These are phyloP conservation scores for Aurelia aurita complex sp. Pacific DNA, from an alignment of 30 jellyfish, hydroid and myxozoan genomes.

Conservation along the genomic window DNA sequence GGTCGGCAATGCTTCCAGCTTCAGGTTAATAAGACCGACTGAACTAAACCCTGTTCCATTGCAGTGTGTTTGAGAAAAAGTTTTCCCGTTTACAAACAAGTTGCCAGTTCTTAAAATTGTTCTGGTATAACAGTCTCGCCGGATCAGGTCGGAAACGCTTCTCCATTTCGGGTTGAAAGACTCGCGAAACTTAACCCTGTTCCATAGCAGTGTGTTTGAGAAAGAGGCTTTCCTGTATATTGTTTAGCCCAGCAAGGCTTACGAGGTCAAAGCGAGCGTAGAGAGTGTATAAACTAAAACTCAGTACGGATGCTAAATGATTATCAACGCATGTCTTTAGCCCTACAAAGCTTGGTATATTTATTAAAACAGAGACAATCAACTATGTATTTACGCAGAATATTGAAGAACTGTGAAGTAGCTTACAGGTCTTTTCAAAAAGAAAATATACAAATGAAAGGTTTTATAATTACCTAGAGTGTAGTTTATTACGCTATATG, in stretches of 20 bases:
- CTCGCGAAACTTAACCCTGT: neutral
- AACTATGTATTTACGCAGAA: slow-evolving; percentile 18
- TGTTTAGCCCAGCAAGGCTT: slow-evolving; percentile 41
- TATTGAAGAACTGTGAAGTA: slow-evolving; percentile 51
- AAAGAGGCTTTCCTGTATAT: slow-evolving; percentile 54
- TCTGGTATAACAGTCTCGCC: neutral
- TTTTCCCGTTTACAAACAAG: slow-evolving; percentile 15
- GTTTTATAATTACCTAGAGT: slow-evolving; percentile 14
- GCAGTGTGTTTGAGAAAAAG: slow-evolving; percentile 31
- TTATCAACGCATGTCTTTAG: slow-evolving; percentile 14
- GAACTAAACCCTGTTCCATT: neutral
- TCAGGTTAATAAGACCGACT: neutral
- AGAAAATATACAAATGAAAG: slow-evolving; percentile 2
- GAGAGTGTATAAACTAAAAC: slow-evolving; percentile 23
- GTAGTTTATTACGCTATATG: slow-evolving; percentile 19
- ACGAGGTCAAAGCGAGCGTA: slow-evolving; percentile 24
- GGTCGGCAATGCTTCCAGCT: too few species aligned
- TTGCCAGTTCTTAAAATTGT: too few species aligned
- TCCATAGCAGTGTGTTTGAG: slow-evolving; percentile 27
- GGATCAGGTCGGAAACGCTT: too few species aligned
- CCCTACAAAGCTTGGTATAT: slow-evolving; percentile 17
- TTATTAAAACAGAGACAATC: slow-evolving; percentile 29
- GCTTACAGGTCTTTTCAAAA: slow-evolving; percentile 12
- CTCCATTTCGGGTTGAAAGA: neutral
- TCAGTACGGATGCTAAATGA: slow-evolving; percentile 35